Evolutionary conservation across 2,113 vertebrate species (phyloP).

Genomic region (Prionailurus bengalensis): DNA sequence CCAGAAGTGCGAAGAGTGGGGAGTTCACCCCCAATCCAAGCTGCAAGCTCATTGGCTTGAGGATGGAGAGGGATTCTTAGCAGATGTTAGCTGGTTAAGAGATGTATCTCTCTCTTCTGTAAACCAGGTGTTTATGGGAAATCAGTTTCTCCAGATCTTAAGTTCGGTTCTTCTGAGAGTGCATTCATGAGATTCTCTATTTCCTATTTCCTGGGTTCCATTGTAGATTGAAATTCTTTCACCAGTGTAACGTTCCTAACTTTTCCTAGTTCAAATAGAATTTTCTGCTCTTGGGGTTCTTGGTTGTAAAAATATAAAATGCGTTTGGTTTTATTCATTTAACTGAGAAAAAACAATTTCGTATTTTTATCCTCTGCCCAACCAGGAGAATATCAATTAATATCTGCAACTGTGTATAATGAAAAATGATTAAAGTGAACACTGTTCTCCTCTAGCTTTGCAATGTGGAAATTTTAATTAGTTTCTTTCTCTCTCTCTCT

Average conservation of each 20-base stretch:
- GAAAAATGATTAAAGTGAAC: background rate
- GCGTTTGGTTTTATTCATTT: background rate
- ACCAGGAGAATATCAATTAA: background rate
- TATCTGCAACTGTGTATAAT: background rate
- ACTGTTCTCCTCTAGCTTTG: background rate
- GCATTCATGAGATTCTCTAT: background rate
- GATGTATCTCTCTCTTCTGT: background rate
- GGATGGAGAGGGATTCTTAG: background rate
- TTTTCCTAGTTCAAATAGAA: background rate
- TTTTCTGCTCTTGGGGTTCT: background rate
- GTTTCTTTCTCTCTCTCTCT: background rate
- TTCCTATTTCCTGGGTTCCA: background rate
- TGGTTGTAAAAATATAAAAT: background rate
- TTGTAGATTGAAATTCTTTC: background rate
- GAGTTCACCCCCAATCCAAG: background rate
- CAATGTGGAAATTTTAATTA: slow-evolving; percentile 24
- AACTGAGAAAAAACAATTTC: background rate
- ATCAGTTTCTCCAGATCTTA: background rate
- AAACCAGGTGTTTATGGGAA: background rate
- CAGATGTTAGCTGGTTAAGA: background rate
- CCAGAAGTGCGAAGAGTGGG: background rate
- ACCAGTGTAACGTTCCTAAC: background rate
- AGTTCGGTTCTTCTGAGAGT: background rate
- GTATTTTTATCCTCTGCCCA: background rate
- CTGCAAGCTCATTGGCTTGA: background rate